Evolutionary conservation across 2,888 invertebrate genomes (phyloP).

Genomic region (Acronicta psi): DNA sequence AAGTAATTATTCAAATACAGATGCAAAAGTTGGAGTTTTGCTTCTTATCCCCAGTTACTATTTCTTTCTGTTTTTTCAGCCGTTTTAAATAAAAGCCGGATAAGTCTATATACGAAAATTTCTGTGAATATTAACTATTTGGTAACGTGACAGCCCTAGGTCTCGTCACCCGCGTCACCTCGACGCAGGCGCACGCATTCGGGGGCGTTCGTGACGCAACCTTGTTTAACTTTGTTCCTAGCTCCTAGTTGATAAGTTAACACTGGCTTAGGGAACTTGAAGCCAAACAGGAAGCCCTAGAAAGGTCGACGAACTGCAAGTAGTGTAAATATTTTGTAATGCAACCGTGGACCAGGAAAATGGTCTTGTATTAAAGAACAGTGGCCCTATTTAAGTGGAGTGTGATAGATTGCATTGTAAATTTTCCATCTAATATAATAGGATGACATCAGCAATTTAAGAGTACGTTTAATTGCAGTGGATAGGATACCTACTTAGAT

Average conservation of each 20-base stretch:
- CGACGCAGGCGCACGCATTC: conserved; percentile 38
- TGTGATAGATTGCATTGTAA: conserved; percentile 22
- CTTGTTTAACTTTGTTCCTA: conserved; percentile 38
- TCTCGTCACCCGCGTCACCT: conserved; percentile 32
- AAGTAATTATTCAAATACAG: no score
- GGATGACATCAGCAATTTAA: conserved; percentile 28
- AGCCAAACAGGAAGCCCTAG: conserved; percentile 39
- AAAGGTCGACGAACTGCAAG: conserved; percentile 27
- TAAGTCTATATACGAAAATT: no score
- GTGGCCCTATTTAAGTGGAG: background rate
- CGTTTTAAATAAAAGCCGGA: no score
- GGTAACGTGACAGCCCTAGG: conserved; percentile 34
- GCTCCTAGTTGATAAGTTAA: conserved; percentile 36
- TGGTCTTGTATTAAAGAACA: background rate
- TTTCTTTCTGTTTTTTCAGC: no score
- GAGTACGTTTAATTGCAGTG: conserved; percentile 8
- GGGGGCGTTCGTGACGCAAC: conserved; percentile 55
- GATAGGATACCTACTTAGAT: background rate
- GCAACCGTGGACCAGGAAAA: conserved; percentile 4
- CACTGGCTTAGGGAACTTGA: conserved; percentile 22
- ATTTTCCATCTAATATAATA: conserved; percentile 33
- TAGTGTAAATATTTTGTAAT: conserved; percentile 38
- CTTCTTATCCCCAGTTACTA: no score
- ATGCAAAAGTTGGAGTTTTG: no score
- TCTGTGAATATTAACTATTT: background rate